These are phyloP conservation scores for Zhuqinia jingwanae DNA, from an alignment of 2,888 invertebrate species.

Conservation along the genomic window DNA sequence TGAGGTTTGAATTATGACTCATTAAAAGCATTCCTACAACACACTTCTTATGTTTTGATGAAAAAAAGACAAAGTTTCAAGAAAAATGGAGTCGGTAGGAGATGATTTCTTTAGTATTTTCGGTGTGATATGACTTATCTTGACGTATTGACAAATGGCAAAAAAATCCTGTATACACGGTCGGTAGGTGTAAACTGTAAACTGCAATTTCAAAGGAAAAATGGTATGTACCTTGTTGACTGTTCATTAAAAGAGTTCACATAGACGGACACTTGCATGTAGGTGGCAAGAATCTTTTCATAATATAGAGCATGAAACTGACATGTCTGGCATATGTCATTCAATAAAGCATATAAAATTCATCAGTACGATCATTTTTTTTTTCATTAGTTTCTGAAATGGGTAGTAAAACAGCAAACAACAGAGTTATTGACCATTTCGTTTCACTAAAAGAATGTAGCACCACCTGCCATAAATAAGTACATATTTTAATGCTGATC, in stretches of 20 bases:
- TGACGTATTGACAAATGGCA: too few species aligned
- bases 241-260: too few species aligned
- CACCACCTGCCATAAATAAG: too few species aligned
- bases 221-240: too few species aligned
- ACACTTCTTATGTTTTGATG: too few species aligned
- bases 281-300: too few species aligned
- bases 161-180: too few species aligned
- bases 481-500: conserved; percentile 1
- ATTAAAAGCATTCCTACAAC: background rate
- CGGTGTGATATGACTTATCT: too few species aligned
- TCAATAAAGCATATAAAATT: conserved; percentile 18
- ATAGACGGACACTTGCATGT: too few species aligned
- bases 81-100: background rate
- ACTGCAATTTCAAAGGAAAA: too few species aligned
- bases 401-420: background rate
- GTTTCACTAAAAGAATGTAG: conserved; percentile 24
- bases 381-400: background rate
- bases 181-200: too few species aligned
- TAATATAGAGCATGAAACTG: background rate
- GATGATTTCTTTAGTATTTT: too few species aligned
- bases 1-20: background rate
- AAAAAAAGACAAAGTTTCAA: background rate
- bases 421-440: conserved; percentile 31
- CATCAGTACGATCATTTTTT: background rate
- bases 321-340: conserved; percentile 39